phyloP scores from a whole-genome alignment of 2,888 invertebrate species.

The Caenorhabditis doughertyi region DNA sequence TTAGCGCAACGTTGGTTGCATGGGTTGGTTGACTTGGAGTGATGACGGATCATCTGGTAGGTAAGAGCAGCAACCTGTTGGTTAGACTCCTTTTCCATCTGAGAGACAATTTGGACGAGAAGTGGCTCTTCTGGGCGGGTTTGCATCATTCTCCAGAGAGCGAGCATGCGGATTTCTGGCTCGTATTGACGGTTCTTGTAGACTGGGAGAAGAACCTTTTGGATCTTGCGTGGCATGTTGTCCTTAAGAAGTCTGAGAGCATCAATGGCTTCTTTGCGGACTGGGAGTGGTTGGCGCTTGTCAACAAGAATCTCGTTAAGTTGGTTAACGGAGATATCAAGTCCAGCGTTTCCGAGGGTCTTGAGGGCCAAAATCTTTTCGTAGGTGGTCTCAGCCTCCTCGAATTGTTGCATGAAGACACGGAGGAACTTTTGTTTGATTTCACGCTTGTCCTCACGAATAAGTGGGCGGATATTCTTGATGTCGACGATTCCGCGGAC shows the following conservation, averaged over 20 bases:
- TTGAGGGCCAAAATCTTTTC: slow-evolving; percentile 80
- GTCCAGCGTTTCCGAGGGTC: slow-evolving; percentile 80
- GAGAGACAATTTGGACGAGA: slow-evolving; percentile 75
- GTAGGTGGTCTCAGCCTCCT: slow-evolving; percentile 68
- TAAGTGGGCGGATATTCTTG: slow-evolving; percentile 56
- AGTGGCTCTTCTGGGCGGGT: slow-evolving; percentile 72
- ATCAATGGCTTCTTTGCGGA: slow-evolving; percentile 78
- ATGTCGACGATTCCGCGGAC: slow-evolving; percentile 64
- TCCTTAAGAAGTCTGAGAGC: slow-evolving; percentile 74
- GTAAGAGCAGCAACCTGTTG: slow-evolving; percentile 75
- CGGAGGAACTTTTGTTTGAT: slow-evolving; percentile 61
- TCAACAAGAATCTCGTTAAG: slow-evolving; percentile 79
- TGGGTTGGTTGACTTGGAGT: slow-evolving; percentile 73
- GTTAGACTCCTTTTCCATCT: slow-evolving; percentile 73
- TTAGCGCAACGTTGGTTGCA: slow-evolving; percentile 70
- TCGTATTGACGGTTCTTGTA: slow-evolving; percentile 74
- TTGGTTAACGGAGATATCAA: slow-evolving; percentile 73
- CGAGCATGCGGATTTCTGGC: slow-evolving; percentile 76
- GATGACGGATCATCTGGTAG: slow-evolving; percentile 68
- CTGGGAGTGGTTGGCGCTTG: slow-evolving; percentile 68
- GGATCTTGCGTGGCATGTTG: slow-evolving; percentile 68
- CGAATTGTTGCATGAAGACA: slow-evolving; percentile 71
- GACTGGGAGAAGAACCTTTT: slow-evolving; percentile 72
- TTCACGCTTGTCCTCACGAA: slow-evolving; percentile 69
- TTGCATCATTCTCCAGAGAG: slow-evolving; percentile 75